Conservation (phyloP, 2,797 vertebrate species). For the Chelonia mydas region DNA sequence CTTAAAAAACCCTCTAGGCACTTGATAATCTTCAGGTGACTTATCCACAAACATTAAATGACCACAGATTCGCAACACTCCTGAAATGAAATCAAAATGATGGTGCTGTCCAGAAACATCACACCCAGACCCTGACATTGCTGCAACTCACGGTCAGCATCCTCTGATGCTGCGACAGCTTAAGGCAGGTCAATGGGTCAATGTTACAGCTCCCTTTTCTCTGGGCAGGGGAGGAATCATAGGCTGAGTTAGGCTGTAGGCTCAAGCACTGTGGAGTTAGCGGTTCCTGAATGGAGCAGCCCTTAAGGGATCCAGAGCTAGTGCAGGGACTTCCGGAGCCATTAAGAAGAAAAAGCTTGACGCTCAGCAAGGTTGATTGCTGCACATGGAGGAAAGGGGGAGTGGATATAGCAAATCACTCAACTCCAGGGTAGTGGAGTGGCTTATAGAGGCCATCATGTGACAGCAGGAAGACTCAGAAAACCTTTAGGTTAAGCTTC, state of each 20-base stretch:
- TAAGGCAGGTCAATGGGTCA: not conserved
- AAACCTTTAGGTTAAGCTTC: not conserved
- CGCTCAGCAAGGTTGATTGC: not conserved
- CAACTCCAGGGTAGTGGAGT: not conserved
- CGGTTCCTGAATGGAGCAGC: not conserved
- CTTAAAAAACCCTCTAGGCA: accelerated
- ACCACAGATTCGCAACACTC: not conserved
- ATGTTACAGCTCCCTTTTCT: not conserved
- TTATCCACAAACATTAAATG: accelerated
- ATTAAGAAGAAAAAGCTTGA: not conserved
- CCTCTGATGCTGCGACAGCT: not conserved
- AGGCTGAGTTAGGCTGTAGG: not conserved
- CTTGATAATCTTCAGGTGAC: not conserved
- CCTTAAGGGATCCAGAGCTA: not conserved
- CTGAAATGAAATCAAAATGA: not conserved
- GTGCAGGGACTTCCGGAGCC: not conserved
- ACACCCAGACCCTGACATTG: not conserved
- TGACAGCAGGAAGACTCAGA: not conserved
- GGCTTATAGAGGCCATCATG: not conserved
- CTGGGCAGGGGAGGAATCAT: not conserved
- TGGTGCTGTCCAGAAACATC: not conserved
- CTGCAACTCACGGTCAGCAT: accelerated
- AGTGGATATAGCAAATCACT: not conserved
- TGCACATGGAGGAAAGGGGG: not conserved
- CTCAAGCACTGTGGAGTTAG: not conserved